Conservation (phyloP, 2,797 vertebrate species). For the Carapus acus region DNA sequence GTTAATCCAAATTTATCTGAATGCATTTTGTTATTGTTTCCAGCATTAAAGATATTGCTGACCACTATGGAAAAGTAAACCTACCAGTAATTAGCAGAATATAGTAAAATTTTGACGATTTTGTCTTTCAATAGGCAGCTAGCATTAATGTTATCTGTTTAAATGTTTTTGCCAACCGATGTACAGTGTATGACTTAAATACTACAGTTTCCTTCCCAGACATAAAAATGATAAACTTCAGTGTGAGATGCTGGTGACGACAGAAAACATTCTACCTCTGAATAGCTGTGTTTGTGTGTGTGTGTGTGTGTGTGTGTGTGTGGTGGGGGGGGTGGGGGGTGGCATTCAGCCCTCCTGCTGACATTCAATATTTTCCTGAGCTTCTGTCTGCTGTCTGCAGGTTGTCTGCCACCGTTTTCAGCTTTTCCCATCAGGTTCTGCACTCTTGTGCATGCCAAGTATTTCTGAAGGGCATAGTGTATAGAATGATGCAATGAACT, state of each 20-base stretch:
- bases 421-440: conserved; percentile 60
- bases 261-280: conserved; percentile 54
- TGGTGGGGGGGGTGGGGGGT: too few species aligned
- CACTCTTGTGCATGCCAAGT: conserved; percentile 55
- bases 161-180: conserved; percentile 30
- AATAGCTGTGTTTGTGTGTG: conserved; percentile 44
- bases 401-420: conserved; percentile 35
- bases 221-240: conserved; percentile 23
- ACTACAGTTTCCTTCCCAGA: conserved; percentile 36
- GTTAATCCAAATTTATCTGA: too few species aligned
- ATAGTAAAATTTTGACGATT: conserved; percentile 13
- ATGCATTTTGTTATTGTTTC: not conserved
- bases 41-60: not conserved
- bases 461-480: conserved; percentile 62
- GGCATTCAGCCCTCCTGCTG: conserved; percentile 55
- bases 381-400: conserved; percentile 45
- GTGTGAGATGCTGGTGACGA: conserved; percentile 50
- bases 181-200: conserved; percentile 33
- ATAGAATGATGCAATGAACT: conserved; percentile 52
- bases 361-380: conserved; percentile 54
- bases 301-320: too few species aligned
- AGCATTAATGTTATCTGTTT: conserved; percentile 26
- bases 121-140: conserved; percentile 27
- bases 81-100: conserved; percentile 3
- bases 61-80: too few species aligned